A percentile compares a stretch with the other conserved stretches of the same genome.
Conservation (phyloP, 1,140 invertebrate species). For the Agrilus planipennis region DNA sequence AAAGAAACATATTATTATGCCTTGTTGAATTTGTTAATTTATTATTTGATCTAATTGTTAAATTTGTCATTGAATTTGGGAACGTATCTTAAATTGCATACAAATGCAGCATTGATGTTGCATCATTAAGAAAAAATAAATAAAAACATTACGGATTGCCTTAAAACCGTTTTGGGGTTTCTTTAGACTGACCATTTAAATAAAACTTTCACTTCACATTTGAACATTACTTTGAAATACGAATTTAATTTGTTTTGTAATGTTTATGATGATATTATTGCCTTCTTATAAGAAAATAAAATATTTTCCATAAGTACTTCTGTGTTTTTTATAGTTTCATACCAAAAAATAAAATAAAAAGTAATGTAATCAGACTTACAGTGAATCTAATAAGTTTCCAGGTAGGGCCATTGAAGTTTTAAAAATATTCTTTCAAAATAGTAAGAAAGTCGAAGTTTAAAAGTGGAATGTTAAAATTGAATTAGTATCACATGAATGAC, state of each 20-base stretch:
- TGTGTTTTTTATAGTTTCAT: slow-evolving; percentile 3
- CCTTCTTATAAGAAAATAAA: slow-evolving; percentile 12
- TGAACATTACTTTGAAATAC: no score
- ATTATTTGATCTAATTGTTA: slow-evolving; percentile 1
- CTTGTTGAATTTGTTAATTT: background rate
- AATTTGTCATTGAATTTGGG: background rate
- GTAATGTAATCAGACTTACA: no score
- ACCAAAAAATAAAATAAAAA: no score
- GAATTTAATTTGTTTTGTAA: slow-evolving; percentile 9
- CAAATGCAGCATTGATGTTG: slow-evolving; percentile 1
- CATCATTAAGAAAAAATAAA: slow-evolving; percentile 9
- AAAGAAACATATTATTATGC: slow-evolving; percentile 2
- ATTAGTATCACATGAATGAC: no score
- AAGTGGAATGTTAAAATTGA: no score
- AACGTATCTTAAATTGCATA: slow-evolving; percentile 1
- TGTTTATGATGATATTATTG: slow-evolving; percentile 12
- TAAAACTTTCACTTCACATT: no score
- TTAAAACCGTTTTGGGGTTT: no score
- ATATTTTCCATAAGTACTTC: slow-evolving; percentile 10
- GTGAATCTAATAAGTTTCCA: no score
- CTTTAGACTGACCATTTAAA: no score
- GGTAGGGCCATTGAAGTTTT: no score
- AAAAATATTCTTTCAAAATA: no score
- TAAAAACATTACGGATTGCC: slow-evolving; percentile 5
- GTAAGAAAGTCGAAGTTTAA: no score